Evolutionary conservation across 2,888 invertebrate genomes (phyloP).

Genomic region (Cephus pygmeus): DNA sequence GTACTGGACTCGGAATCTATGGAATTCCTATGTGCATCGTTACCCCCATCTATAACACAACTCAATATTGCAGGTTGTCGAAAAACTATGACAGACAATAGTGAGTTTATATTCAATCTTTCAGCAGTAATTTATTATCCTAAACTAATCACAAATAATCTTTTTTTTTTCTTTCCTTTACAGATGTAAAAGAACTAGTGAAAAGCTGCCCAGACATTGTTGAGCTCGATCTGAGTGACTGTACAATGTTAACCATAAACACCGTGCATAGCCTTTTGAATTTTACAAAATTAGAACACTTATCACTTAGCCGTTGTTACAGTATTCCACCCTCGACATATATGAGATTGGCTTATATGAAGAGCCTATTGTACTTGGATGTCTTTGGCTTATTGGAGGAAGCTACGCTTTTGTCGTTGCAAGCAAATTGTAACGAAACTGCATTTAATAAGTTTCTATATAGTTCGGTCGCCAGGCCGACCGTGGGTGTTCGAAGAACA

Average conservation of each 20-base stretch:
- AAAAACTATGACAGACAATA: conserved; percentile 77
- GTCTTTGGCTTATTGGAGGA: conserved; percentile 83
- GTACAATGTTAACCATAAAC: conserved; percentile 75
- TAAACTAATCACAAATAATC: neutral
- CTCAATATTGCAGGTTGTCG: conserved; percentile 88
- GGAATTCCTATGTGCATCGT: conserved; percentile 70
- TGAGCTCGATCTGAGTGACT: conserved; percentile 91
- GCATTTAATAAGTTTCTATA: conserved; percentile 80
- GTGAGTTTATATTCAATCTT: conserved; percentile 68
- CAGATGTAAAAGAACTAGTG: conserved; percentile 78
- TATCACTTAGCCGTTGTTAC: conserved; percentile 86
- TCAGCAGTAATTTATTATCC: neutral
- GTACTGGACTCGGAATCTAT: conserved; percentile 73
- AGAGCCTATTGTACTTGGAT: conserved; percentile 79
- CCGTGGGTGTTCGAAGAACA: conserved; percentile 86
- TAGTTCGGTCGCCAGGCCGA: conserved; percentile 90
- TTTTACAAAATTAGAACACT: conserved; percentile 76
- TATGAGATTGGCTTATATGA: conserved; percentile 72
- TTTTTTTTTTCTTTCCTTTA: conserved; percentile 40
- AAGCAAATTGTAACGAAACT: conserved; percentile 70
- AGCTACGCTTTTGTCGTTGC: conserved; percentile 64
- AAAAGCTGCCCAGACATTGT: conserved; percentile 77
- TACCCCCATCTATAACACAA: conserved; percentile 76
- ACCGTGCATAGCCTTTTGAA: conserved; percentile 71
- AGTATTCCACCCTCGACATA: conserved; percentile 78